Conservation (phyloP, 1,140 invertebrate species). For the Drosophila sturtevanti region DNA sequence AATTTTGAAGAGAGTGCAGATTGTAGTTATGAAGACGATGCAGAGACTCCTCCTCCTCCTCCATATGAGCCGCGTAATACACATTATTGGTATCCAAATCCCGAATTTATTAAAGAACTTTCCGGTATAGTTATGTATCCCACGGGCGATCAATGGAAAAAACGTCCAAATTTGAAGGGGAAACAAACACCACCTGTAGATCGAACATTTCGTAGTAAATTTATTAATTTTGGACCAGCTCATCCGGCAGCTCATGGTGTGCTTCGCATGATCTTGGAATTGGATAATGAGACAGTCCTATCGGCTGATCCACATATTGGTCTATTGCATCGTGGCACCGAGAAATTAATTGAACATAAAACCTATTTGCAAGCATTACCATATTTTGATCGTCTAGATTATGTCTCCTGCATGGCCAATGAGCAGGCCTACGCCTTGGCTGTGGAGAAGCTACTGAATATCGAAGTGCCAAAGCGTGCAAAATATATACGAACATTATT, state of each 20-base stretch:
- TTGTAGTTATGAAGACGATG: slow-evolving; percentile 23
- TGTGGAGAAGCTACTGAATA: slow-evolving; percentile 91
- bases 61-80: slow-evolving; percentile 37
- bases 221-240: slow-evolving; percentile 92
- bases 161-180: slow-evolving; percentile 77
- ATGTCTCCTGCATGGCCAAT: slow-evolving; percentile 92
- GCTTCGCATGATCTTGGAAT: slow-evolving; percentile 89
- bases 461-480: slow-evolving; percentile 89
- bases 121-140: slow-evolving; percentile 85
- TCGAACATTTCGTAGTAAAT: slow-evolving; percentile 85
- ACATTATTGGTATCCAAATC: slow-evolving; percentile 68
- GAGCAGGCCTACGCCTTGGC: slow-evolving; percentile 90
- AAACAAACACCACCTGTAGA: slow-evolving; percentile 73
- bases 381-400: slow-evolving; percentile 93
- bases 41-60: not conserved
- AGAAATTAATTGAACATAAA: slow-evolving; percentile 93
- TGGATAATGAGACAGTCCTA: slow-evolving; percentile 89
- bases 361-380: slow-evolving; percentile 91
- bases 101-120: slow-evolving; percentile 85
- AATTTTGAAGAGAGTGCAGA: not conserved
- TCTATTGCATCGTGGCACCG: slow-evolving; percentile 87
- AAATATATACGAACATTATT: slow-evolving; percentile 90
- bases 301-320: slow-evolving; percentile 83
- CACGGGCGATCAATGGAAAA: slow-evolving; percentile 80
- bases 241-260: slow-evolving; percentile 95